These are phyloP conservation scores for Argopecten irradians DNA, from an alignment of 1,140 invertebrate genomes.

Conservation along the genomic window DNA sequence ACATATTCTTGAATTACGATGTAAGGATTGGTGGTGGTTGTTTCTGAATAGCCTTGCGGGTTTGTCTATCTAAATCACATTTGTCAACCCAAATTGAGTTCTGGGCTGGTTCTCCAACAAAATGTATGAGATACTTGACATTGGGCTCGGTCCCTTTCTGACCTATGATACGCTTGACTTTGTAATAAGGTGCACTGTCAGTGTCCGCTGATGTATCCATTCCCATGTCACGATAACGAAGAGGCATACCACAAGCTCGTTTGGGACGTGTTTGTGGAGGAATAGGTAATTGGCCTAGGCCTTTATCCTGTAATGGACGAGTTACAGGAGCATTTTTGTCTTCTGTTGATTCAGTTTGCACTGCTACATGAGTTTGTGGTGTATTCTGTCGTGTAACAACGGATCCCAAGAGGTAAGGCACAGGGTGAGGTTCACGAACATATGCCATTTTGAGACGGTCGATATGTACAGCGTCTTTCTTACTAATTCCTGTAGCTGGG, in stretches of 20 bases:
- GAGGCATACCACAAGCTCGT: slow-evolving; percentile 1
- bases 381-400: slow-evolving; percentile 18
- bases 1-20: no score
- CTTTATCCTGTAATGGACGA: neutral
- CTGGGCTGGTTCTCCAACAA: slow-evolving; percentile 29
- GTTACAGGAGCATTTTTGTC: neutral
- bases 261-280: neutral
- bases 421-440: slow-evolving; percentile 25
- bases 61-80: neutral
- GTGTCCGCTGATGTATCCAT: neutral
- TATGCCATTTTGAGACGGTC: slow-evolving; percentile 38
- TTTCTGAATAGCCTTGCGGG: no score
- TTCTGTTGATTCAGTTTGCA: neutral
- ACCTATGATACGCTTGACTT: slow-evolving; percentile 24
- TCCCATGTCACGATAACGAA: slow-evolving; percentile 5
- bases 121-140: slow-evolving; percentile 3
- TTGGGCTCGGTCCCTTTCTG: neutral
- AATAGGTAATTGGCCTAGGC: neutral
- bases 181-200: neutral
- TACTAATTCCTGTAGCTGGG: neutral
- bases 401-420: slow-evolving; percentile 23
- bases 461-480: slow-evolving; percentile 29
- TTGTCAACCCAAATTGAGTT: slow-evolving; percentile 24
- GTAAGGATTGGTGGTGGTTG: no score
- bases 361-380: neutral